Evolutionary conservation across 2,113 vertebrate species (phyloP), one percentile per base, ranked within the genome.

Genomic region (Orientallactaga bullata): DNA sequence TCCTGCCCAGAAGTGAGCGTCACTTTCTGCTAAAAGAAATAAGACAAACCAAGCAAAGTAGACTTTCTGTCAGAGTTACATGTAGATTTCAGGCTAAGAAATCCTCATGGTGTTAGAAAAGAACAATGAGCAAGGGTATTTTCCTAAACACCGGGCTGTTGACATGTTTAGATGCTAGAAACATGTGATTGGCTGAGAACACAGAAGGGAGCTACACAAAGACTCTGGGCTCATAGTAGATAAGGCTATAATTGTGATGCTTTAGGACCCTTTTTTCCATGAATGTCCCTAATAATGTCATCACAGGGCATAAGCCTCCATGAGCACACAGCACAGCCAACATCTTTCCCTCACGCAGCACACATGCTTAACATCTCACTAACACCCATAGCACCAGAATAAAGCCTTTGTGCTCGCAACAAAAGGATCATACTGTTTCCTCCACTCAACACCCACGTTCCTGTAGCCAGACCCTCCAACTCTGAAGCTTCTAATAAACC

Each of bases 361-460:
- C 42, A 98, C 94, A 97, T 97, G 95, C 90, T 96, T 96, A 97
- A 96, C 92, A 95, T 97, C 97, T 97, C 95, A 96, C 92, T 97
- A 96, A 97, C 18, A 73, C 95, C 96, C 88, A 76, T 60, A 98
- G 96, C 94, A 89, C 0, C 2, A 98, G 96, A 98, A 98, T 95
- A 97, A 97, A 96, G 97, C 96, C 96, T 98, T 98, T 98, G 97
- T 98, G 95, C 97, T 97, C 97, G 95, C 89, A 97, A 98, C 97
- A 98, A 97, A 97, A 93, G 32, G 86, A 93, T 92, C 95, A 76
- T 73, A 94, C 95, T 97, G 88, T 91, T 97, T 97, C 96, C 71
- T 93, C 81, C 51, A 85, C 21, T 86, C 95, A 96, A 95, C 94
- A 74, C 97, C 97, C 95, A 97, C 95, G 96, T 97, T 96, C 97